Conservation (phyloP, 1,140 invertebrate genomes). For the Akabosia matsudoensis region DNA sequence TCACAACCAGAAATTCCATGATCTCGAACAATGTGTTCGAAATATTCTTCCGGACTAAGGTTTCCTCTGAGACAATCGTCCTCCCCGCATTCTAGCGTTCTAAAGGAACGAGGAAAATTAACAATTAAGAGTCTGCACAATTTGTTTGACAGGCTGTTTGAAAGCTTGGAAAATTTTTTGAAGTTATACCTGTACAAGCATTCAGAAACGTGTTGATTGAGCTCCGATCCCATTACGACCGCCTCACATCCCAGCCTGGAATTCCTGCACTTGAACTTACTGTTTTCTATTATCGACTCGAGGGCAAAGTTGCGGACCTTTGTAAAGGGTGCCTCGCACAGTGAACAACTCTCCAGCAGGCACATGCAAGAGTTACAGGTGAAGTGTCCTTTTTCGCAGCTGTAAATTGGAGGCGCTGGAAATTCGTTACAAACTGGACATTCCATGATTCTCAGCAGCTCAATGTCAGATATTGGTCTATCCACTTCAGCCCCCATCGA, state of each 20-base stretch:
- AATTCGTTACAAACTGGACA: conserved; percentile 41
- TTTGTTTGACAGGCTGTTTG: neutral
- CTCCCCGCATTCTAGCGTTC: neutral
- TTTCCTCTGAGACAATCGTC: neutral
- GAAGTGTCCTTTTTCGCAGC: conserved; percentile 37
- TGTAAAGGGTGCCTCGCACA: neutral
- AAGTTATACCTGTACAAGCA: neutral
- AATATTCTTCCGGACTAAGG: neutral
- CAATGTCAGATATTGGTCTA: neutral
- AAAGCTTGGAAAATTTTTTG: neutral
- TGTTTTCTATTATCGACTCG: conserved; percentile 37
- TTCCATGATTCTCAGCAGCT: conserved; percentile 23
- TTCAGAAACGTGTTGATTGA: conserved; percentile 23
- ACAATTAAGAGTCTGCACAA: neutral
- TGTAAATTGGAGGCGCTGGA: conserved; percentile 38
- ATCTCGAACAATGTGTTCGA: neutral
- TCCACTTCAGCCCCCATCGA: neutral
- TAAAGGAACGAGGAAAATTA: neutral
- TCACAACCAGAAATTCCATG: neutral
- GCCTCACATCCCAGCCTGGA: conserved; percentile 26
- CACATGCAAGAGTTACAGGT: conserved; percentile 30
- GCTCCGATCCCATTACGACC: neutral
- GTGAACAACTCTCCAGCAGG: neutral
- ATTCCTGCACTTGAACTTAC: conserved; percentile 33
- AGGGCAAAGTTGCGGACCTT: conserved; percentile 31